phyloP scores from a whole-genome alignment of 2,888 invertebrate genomes.

The Lasius platythorax region DNA sequence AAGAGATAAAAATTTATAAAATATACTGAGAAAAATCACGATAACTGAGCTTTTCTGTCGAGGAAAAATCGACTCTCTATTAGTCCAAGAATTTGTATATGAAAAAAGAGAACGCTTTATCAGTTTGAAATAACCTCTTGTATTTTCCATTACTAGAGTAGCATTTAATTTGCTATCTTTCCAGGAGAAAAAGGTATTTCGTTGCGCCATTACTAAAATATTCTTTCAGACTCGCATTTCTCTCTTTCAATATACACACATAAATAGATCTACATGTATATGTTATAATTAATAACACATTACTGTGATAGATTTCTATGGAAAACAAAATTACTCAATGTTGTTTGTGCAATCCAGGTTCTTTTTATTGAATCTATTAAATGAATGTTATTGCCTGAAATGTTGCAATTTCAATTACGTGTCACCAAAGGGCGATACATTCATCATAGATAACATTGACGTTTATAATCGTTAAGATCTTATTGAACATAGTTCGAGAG shows the following conservation, averaged over 20 bases:
- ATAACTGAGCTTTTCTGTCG: neutral
- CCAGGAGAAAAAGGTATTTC: neutral
- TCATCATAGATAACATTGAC: slow-evolving; percentile 3
- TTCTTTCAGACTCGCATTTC: neutral
- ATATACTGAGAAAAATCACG: neutral
- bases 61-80: neutral
- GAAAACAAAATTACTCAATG: neutral
- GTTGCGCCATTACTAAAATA: neutral
- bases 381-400: neutral
- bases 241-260: neutral
- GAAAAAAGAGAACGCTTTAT: neutral
- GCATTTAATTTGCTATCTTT: neutral
- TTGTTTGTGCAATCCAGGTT: neutral
- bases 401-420: neutral
- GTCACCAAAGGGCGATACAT: neutral
- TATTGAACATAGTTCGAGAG: neutral
- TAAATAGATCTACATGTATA: neutral
- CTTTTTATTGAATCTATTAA: neutral
- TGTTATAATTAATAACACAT: slow-evolving; percentile 16
- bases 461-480: neutral
- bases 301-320: neutral
- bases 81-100: neutral
- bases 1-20: neutral
- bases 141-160: neutral
- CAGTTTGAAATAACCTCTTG: neutral